phyloP scores from a whole-genome alignment of 1,140 invertebrate genomes.

The Planococcus citri region DNA sequence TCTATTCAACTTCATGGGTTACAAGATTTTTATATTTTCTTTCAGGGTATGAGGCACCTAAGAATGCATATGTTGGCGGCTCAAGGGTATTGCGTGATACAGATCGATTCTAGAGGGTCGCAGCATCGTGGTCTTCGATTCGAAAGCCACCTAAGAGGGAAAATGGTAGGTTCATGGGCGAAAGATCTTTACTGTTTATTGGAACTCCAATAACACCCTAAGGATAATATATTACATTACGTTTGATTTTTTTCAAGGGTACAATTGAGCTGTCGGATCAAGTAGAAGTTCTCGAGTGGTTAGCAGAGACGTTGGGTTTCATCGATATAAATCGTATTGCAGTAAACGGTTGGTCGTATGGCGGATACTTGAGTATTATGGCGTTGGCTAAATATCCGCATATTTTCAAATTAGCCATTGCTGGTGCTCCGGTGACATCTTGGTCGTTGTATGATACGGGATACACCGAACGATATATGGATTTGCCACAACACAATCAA shows the following conservation, averaged over 20 bases:
- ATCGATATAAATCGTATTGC: constrained; percentile 87
- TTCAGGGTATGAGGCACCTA: constrained; percentile 72
- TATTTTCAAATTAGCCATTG: constrained; percentile 78
- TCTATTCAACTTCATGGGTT: neutral
- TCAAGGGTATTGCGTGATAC: constrained; percentile 91
- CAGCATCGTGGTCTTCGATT: constrained; percentile 82
- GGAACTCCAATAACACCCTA: too few relatives aligned
- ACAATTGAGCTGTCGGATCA: constrained; percentile 92
- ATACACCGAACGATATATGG: constrained; percentile 97
- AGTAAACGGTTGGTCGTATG: constrained; percentile 98
- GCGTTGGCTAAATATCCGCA: constrained; percentile 68
- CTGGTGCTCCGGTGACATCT: constrained; percentile 91
- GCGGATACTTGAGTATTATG: constrained; percentile 76
- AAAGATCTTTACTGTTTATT: too few relatives aligned
- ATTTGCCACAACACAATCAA: constrained; percentile 66
- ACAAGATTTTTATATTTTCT: constrained; percentile 17
- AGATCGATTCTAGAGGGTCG: constrained; percentile 89
- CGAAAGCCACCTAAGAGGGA: constrained; percentile 74
- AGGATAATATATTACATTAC: too few relatives aligned
- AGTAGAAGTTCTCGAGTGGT: constrained; percentile 80
- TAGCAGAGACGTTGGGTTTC: constrained; percentile 70
- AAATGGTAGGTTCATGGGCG: constrained; percentile 63
- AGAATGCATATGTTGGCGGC: constrained; percentile 89
- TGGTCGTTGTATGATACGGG: constrained; percentile 93
- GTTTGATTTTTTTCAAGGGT: constrained; percentile 57